Evolutionary conservation across 2,888 invertebrate genomes (phyloP), one percentile per base, ranked within the genome.

Genomic region (Phytoseiulus persimilis): DNA sequence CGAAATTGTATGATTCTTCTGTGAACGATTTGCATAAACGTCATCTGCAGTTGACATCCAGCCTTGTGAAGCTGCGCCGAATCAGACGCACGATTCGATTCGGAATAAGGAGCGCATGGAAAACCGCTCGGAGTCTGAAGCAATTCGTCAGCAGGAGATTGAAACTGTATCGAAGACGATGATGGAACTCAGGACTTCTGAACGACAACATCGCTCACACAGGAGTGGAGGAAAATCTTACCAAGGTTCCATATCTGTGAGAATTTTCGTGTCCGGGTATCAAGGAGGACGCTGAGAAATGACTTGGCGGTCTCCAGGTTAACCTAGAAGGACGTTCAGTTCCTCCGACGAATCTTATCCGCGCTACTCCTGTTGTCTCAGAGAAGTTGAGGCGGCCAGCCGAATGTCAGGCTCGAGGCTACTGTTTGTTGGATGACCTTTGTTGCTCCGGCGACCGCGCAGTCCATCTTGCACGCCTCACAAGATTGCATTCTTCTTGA

Each of bases 1-100:
- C 65, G 65, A 65, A 65, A 65, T 65, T 65, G 65, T 65, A 6
- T 65, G 65, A 65, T 65, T 65, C 28, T 28, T 65, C 28, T 65
- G 65, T 65, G 65, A 18, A 65, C 65, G 65, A 65, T 65, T 65
- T 65, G 65, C 65, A 65, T 65, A 65, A 65, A 65, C 65, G 65
- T 65, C 65, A 65, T 65, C 65, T 65, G 65, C 65, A 65, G 65
- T 65, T 65, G 65, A 65, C 65, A 65, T 65, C 65, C 65, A 65
- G 65, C 65, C 65, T 65, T 65, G 65, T 23, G 65, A 11, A 6
- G 65, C 23, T 65, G 65, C 65, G 28, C 65, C 65, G 18, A 65
- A 23, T 65, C 18, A 18, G 65, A 23, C 23, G 65, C 65, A 65
- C 18, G 65, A 65, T 14, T 65, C 65, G 28, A 65, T 65, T 65